Base-by-base conservation (phyloP, 2,888 invertebrate species). In the Dasysyrphus tricinctus region DNA sequence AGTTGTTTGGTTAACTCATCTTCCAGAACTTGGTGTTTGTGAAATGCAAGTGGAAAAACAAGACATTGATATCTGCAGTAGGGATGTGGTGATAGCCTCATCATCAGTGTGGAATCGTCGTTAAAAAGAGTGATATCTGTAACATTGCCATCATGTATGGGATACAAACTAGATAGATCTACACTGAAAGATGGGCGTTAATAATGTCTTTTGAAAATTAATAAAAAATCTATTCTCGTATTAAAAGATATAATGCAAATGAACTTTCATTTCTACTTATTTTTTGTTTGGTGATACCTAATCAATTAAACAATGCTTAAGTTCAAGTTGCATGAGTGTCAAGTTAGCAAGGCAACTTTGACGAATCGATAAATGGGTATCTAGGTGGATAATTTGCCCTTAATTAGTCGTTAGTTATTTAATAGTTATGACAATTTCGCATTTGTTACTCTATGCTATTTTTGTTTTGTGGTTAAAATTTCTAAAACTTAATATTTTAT, bases 1-100 rank as follows among this genome's bases (percentile, higher is more conserved):
- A 82, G 74, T 78, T 78, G 61, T 78, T 79, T 75, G 82, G 82
- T 76, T 82, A 82, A 76, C 70, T 78, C 65, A 59, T 78, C 86
- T 51, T 29, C 34, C 37, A 47, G 42, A 65, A 49, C 19, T 76
- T 57, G 69, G 47, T 34, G 70, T 47, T 47, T 49, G 47, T 69
- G 72, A 69, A 78, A 65, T 63, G 77, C 67, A 65, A 75, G 67
- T 74, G 65, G 72, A 79, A 67, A 39, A 75, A 78, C 67, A 86
- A 72, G 74, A 59, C 75, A 82, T 47, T 86, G 82, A 86, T 86
- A 72, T 72, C 78, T 42, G 59, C 47, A 57, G 44, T 12, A 34
- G 70, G 72, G 75, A 69, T 86, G 86, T 79, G 80, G 85, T 81
- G 77, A 83, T 70, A 61, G 65, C 59, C 56, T 32, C 75, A 82